Base-by-base conservation (phyloP, 2,797 vertebrate species). In the Bradypus variegatus region DNA sequence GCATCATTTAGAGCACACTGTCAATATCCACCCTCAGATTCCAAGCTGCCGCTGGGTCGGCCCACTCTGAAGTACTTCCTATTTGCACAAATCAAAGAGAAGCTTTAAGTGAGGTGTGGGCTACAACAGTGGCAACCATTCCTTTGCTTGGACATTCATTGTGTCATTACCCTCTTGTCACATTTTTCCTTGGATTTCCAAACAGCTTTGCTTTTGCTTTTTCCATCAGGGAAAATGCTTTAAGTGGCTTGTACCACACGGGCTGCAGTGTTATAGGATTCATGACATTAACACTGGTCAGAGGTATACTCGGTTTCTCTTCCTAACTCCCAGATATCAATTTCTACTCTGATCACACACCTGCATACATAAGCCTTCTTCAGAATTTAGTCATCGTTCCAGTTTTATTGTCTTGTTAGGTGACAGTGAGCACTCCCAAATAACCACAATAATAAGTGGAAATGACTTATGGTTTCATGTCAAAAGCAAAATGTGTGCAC, bases 111-210 rank as follows among this genome's bases (percentile, higher is more conserved):
- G 15, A 29, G 27, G 29, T 10, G 6, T 19, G 50, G 50, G 15
- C 69, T 10, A 21, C 19, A 9, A 15, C 29, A 2, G 8, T 0
- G 33, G 25, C 1, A 15, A 33, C 72, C 11, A 7, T 33, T 5
- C 16, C 21, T 45, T 3, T 6, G 77, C 55, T 48, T 48, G 25
- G 6, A 31, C n/a, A 0, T 11, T 41, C 50, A 18, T 21, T 25
- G 1, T 11, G 27, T 33, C 60, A 11, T 5, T 1, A 15, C 45
- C 6, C 86, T 25, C 6, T 15, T 45, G 29, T 31, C 76, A 65
- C 53, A 27, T 2, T 65, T 82, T 60, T 72, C 7, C n/a, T 55
- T 55, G n/a, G 76, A 4, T 31, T 29, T 58, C 62, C 58, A 27
- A 62, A 62, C 41, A 41, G 45, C 18, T 14, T 33, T 75, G 65